These are phyloP conservation scores for Drosophila rubida DNA, from an alignment of 2,888 invertebrate species.

Conservation along the genomic window DNA sequence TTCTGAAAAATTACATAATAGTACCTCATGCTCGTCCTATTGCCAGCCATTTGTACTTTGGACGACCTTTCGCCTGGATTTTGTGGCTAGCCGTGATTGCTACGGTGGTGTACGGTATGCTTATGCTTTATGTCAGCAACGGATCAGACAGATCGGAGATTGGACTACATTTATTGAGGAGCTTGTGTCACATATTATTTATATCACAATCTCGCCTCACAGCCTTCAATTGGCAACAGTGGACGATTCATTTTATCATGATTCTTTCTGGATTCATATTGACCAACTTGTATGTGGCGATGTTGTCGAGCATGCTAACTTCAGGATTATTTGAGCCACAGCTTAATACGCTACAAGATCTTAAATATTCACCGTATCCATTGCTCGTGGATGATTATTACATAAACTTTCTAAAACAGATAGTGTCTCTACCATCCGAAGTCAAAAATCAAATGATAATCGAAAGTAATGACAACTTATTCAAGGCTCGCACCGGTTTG, in stretches of 20 bases:
- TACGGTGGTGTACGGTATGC: constrained; percentile 16
- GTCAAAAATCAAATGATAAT: neutral
- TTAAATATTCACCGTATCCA: constrained; percentile 30
- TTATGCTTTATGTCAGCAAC: constrained; percentile 33
- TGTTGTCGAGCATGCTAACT: constrained; percentile 63
- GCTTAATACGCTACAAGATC: constrained; percentile 52
- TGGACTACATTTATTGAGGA: constrained; percentile 29
- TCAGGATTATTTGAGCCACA: constrained; percentile 58
- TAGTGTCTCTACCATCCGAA: neutral
- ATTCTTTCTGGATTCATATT: constrained; percentile 57
- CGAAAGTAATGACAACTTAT: neutral
- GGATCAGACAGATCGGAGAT: constrained; percentile 12
- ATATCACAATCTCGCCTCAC: neutral
- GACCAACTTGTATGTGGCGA: constrained; percentile 56
- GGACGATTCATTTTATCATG: constrained; percentile 30
- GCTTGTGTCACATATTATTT: constrained; percentile 11
- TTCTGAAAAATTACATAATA: constrained; percentile 29
- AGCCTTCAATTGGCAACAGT: constrained; percentile 42
- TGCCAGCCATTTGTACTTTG: constrained; percentile 54
- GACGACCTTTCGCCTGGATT: constrained; percentile 41
- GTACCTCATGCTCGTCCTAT: constrained; percentile 58
- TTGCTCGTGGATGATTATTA: constrained; percentile 38
- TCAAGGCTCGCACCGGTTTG: constrained; percentile 19
- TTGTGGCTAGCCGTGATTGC: constrained; percentile 45
- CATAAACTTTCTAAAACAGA: neutral